Conservation (phyloP, 1,140 invertebrate species). For the Macrobrachium nipponense region DNA sequence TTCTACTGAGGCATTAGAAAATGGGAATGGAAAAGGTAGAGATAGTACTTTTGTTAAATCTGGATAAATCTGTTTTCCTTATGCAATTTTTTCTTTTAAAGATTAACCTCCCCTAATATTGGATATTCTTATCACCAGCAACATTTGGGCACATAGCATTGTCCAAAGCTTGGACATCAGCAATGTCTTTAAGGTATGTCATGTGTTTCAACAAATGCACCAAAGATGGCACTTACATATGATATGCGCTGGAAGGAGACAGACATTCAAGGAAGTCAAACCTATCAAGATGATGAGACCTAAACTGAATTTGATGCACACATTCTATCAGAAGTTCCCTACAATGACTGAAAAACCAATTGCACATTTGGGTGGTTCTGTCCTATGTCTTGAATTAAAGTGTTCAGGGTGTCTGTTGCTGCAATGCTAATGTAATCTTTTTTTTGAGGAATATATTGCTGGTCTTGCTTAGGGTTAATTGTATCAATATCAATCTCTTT, state of each 20-base stretch:
- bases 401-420: conserved; percentile 15
- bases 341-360: too few relatives aligned
- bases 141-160: conserved; percentile 20
- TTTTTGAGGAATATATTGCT: neutral
- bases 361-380: too few relatives aligned
- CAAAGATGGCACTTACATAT: too few relatives aligned
- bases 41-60: too few relatives aligned
- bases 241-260: too few relatives aligned
- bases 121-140: conserved; percentile 5
- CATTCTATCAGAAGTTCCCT: too few relatives aligned
- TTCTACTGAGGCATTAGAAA: conserved; percentile 10
- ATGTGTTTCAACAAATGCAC: too few relatives aligned
- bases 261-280: too few relatives aligned
- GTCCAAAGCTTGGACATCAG: conserved; percentile 1
- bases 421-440: conserved; percentile 15
- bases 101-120: neutral
- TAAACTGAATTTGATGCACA: too few relatives aligned
- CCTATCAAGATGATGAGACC: too few relatives aligned
- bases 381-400: too few relatives aligned
- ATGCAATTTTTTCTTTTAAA: neutral
- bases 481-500: conserved; percentile 1
- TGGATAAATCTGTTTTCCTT: conserved; percentile 4
- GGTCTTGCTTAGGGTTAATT: neutral
- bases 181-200: conserved; percentile 27
- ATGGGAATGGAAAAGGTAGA: conserved; percentile 7